Conservation (phyloP, 2,888 invertebrate genomes). For the Microctonus hyperodae region DNA sequence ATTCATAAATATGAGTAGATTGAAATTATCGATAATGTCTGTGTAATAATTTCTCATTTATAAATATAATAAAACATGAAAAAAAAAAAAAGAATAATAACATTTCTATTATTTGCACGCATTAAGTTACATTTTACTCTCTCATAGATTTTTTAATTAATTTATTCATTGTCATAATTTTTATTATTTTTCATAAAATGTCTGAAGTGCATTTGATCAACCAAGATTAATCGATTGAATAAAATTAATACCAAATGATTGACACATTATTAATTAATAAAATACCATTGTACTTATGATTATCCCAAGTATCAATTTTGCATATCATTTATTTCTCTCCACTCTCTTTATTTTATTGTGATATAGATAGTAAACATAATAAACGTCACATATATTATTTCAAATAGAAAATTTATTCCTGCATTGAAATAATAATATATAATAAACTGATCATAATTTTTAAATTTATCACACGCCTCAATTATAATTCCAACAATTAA, state of each 20-base stretch:
- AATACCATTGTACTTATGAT: not conserved
- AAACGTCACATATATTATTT: too few relatives aligned
- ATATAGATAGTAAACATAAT: too few relatives aligned
- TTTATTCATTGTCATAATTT: too few relatives aligned
- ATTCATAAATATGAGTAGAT: slow-evolving; percentile 26
- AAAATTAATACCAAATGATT: not conserved
- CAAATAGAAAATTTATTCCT: too few relatives aligned
- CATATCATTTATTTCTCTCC: not conserved
- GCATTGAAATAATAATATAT: too few relatives aligned
- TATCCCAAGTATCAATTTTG: not conserved
- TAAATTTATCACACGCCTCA: too few relatives aligned
- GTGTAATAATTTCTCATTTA: slow-evolving; percentile 6
- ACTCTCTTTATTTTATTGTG: not conserved
- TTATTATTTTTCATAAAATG: not conserved
- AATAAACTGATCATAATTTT: too few relatives aligned
- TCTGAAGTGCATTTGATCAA: not conserved
- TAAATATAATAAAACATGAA: not conserved
- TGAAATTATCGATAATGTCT: slow-evolving; percentile 20
- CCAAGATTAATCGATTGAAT: not conserved
- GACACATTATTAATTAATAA: not conserved
- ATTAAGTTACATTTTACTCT: not conserved
- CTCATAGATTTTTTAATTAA: not conserved
- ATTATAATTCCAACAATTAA: too few relatives aligned
- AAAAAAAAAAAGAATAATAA: not conserved
- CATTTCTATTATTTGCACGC: slow-evolving; percentile 3